Conservation (phyloP, 2,113 vertebrate genomes). For the Condylura cristata region DNA sequence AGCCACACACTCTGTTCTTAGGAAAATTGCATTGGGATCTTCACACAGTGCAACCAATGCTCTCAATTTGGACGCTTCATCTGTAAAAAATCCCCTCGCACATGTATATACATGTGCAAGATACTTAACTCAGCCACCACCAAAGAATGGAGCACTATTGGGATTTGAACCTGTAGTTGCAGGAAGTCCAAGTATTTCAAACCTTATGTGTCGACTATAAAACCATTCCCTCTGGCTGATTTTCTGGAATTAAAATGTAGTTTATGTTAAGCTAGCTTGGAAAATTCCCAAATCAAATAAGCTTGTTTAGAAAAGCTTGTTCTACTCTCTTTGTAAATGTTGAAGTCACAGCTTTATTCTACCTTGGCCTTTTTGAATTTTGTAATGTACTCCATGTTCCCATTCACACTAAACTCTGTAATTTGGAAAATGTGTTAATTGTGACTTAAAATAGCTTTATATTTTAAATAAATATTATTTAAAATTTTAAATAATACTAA, state of each 20-base stretch:
- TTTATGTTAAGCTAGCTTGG: constrained; percentile 70
- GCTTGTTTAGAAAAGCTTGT: constrained; percentile 63
- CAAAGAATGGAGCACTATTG: constrained; percentile 54
- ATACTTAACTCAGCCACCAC: constrained; percentile 52
- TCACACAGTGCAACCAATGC: constrained; percentile 65
- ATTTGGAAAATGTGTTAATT: background rate
- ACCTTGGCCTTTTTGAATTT: background rate
- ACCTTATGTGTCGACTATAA: constrained; percentile 53
- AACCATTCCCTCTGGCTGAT: constrained; percentile 68
- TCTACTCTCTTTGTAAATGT: background rate
- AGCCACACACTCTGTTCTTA: constrained; percentile 71
- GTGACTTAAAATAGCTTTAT: background rate
- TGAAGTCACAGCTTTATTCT: constrained; percentile 32
- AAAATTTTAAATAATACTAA: no score
- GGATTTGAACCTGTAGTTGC: constrained; percentile 66
- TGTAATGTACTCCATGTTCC: background rate
- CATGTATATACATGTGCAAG: background rate
- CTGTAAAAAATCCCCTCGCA: constrained; percentile 68
- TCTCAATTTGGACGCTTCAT: constrained; percentile 53
- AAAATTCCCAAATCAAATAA: constrained; percentile 77
- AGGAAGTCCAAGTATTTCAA: constrained; percentile 69
- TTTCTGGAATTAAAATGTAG: constrained; percentile 72
- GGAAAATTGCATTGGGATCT: constrained; percentile 70
- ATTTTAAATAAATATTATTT: no score
- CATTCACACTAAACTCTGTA: background rate